A percentile compares a stretch with the other conserved stretches of the same genome.
Evolutionary conservation across 2,888 invertebrate species (phyloP).

Genomic region (Holacanthella duospinosa): DNA sequence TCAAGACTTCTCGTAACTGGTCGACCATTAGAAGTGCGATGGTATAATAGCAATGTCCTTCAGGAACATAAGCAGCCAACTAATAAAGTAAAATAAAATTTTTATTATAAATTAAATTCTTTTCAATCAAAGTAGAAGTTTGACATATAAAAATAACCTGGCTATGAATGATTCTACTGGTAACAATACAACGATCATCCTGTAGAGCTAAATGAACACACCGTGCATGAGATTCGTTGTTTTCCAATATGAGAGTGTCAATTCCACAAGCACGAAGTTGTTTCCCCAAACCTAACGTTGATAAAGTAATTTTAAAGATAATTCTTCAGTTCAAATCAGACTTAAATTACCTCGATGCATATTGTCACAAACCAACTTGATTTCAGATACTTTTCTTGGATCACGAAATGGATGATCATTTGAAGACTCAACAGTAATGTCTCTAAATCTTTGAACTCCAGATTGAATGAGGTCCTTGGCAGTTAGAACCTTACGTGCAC

Average conservation of each 20-base stretch:
- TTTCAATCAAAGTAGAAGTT: background rate
- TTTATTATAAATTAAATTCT: background rate
- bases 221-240: slow-evolving; percentile 46
- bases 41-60: slow-evolving; percentile 51
- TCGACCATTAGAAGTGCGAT: slow-evolving; percentile 48
- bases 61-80: slow-evolving; percentile 46
- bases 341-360: slow-evolving; percentile 44
- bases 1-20: slow-evolving; percentile 57
- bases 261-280: slow-evolving; percentile 55
- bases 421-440: too few species aligned
- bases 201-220: slow-evolving; percentile 47
- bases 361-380: slow-evolving; percentile 51
- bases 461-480: too few species aligned
- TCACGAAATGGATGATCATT: too few species aligned
- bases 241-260: slow-evolving; percentile 49
- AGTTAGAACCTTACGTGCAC: too few species aligned
- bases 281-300: slow-evolving; percentile 46
- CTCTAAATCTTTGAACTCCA: too few species aligned
- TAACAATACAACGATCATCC: slow-evolving; percentile 50
- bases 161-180: slow-evolving; percentile 44
- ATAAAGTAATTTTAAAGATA: background rate
- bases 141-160: slow-evolving; percentile 7
- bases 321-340: background rate
- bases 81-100: slow-evolving; percentile 19
- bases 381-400: too few species aligned